Conservation (phyloP, 2,797 vertebrate species). For the Tolypeutes matacus region DNA sequence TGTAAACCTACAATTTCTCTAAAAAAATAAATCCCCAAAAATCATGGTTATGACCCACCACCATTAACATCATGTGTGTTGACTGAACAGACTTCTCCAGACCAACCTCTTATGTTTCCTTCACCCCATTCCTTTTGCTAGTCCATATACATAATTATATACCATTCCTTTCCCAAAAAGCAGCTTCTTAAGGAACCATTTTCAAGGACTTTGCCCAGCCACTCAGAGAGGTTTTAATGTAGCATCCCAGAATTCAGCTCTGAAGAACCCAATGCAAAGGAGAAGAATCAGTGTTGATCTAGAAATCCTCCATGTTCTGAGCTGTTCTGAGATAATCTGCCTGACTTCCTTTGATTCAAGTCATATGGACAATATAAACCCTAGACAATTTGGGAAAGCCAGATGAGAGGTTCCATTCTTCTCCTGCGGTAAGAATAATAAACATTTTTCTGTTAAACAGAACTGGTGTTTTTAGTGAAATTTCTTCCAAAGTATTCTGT, state of each 20-base stretch:
- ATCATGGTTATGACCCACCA: neutral
- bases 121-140: too few species aligned
- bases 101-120: neutral
- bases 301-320: neutral
- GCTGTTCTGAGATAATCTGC: too few species aligned
- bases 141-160: neutral
- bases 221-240: neutral
- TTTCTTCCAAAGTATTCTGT: slow-evolving; percentile 41
- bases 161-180: neutral
- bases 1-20: too few species aligned
- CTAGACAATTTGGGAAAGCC: neutral
- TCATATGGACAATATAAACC: neutral
- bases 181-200: neutral
- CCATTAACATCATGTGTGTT: too few species aligned
- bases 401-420: neutral
- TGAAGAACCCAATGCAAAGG: neutral
- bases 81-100: neutral
- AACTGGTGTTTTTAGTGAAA: neutral
- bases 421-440: neutral
- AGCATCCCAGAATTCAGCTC: neutral
- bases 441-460: neutral
- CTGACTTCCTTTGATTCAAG: too few species aligned
- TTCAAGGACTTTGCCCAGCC: neutral
- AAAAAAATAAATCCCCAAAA: too few species aligned
- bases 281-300: neutral